A percentile compares a stretch with the other conserved stretches of the same genome.
Conservation (phyloP, 1,140 invertebrate genomes). For the Drosophila tropicalis region DNA sequence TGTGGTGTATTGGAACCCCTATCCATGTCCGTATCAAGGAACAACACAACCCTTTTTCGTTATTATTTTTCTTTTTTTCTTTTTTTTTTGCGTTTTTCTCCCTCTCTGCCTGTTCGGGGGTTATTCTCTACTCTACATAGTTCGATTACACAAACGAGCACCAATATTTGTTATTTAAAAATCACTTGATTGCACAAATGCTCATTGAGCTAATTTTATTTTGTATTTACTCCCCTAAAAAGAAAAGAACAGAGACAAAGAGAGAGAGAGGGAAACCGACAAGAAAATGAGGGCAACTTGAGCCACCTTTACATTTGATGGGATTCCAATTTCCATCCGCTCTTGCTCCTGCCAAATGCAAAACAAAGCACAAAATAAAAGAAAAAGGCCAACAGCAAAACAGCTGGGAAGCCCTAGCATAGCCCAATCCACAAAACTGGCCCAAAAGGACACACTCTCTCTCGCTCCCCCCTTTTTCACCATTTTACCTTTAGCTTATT, state of each 20-base stretch:
- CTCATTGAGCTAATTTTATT: conserved; percentile 81
- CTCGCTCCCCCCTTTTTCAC: background rate
- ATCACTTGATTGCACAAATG: conserved; percentile 82
- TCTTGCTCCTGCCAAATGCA: conserved; percentile 27
- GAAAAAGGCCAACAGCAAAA: conserved; percentile 23
- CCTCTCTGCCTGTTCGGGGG: conserved; percentile 30
- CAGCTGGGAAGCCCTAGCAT: conserved; percentile 13
- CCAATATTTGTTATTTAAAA: conserved; percentile 69
- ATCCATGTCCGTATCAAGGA: conserved; percentile 23
- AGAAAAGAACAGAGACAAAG: background rate
- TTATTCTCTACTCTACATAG: conserved; percentile 25
- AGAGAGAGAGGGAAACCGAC: background rate
- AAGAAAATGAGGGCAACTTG: conserved; percentile 47
- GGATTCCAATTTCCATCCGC: conserved; percentile 55
- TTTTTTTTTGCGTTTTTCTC: too few species aligned
- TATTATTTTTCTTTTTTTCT: background rate
- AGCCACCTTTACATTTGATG: conserved; percentile 72
- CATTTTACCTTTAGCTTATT: background rate
- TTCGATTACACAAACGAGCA: conserved; percentile 10
- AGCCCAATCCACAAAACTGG: background rate
- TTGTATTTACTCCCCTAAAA: conserved; percentile 38
- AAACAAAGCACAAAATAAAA: conserved; percentile 6
- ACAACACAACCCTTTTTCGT: conserved; percentile 48
- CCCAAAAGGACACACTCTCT: background rate
- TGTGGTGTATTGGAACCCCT: conserved; percentile 9